A percentile compares a stretch with the other conserved stretches of the same genome.
Evolutionary conservation across 1,140 invertebrate genomes (phyloP).

Genomic region (Mercenaria mercenaria): DNA sequence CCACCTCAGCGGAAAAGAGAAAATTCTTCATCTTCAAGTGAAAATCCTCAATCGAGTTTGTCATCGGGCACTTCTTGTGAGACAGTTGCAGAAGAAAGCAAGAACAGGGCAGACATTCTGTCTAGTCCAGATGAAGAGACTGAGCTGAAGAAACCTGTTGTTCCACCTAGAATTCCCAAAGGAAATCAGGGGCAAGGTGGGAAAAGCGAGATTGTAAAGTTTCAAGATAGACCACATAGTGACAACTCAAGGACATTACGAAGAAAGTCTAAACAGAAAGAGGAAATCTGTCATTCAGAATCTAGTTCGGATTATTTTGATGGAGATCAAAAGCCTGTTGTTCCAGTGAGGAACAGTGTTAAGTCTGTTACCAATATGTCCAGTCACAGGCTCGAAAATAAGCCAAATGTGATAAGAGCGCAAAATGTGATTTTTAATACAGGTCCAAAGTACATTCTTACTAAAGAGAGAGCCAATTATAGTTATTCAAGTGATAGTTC

Average conservation of each 20-base stretch:
- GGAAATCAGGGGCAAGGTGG: background rate
- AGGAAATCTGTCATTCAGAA: background rate
- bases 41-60: background rate
- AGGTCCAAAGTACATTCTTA: background rate
- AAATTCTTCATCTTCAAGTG: background rate
- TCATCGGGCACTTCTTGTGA: background rate
- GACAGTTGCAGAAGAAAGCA: too few relatives aligned
- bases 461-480: background rate
- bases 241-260: background rate
- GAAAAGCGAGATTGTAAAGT: background rate
- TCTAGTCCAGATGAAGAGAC: background rate
- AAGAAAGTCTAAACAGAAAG: background rate
- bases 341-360: background rate
- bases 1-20: background rate
- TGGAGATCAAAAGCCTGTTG: background rate
- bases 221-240: too few relatives aligned
- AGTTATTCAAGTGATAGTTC: background rate
- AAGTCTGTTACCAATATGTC: background rate
- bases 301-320: background rate
- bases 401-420: slow-evolving; percentile 11
- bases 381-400: background rate
- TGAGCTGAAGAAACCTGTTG: background rate
- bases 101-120: background rate
- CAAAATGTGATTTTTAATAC: slow-evolving; percentile 11
- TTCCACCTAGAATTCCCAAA: background rate